These are phyloP conservation scores for Poliocrania exsul DNA, from an alignment of 2,797 vertebrate species.

Conservation along the genomic window DNA sequence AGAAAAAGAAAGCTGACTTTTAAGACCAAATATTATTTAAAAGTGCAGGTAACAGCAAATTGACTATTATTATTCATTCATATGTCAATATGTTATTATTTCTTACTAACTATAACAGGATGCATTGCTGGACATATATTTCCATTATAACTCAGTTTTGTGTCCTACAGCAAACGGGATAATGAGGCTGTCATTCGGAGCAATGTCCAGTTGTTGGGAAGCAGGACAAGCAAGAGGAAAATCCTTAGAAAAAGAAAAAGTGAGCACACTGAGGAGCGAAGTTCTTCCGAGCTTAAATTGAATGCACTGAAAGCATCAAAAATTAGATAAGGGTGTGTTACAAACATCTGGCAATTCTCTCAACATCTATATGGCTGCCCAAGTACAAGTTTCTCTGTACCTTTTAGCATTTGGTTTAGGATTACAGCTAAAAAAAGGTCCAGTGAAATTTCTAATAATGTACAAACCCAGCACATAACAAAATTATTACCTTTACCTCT, in stretches of 20 bases:
- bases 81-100: neutral
- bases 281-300: neutral
- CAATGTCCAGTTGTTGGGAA: accelerated
- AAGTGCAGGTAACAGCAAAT: neutral
- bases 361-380: neutral
- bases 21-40: neutral
- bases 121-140: neutral
- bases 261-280: neutral
- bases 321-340: neutral
- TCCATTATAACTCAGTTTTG: neutral
- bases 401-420: neutral
- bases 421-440: neutral
- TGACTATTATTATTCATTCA: neutral
- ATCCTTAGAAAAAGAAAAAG: neutral
- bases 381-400: neutral
- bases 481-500: neutral
- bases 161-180: neutral
- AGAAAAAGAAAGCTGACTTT: neutral
- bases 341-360: neutral
- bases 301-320: neutral
- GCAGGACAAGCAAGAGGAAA: neutral
- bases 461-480: neutral
- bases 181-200: neutral
- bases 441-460: neutral
- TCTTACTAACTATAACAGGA: neutral